A percentile compares a stretch with the other conserved stretches of the same genome.
Evolutionary conservation across 2,797 vertebrate species (phyloP).

Genomic region (Agapornis canus): DNA sequence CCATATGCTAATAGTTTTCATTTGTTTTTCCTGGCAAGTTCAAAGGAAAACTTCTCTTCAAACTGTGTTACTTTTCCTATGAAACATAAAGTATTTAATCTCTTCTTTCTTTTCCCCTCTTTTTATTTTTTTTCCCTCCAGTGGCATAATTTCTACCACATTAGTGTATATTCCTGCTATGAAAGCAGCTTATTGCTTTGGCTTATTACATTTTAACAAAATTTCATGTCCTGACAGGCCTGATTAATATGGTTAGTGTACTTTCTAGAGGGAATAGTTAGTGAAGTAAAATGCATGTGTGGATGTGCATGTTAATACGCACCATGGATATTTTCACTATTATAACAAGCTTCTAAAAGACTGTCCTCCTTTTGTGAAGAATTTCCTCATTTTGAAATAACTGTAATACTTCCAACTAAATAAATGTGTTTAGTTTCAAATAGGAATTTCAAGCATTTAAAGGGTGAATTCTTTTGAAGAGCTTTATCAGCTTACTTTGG

Average conservation of each 20-base stretch:
- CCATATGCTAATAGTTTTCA: constrained; percentile 44
- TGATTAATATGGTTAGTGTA: neutral
- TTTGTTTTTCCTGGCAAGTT: constrained; percentile 60
- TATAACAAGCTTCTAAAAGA: neutral
- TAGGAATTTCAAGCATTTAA: neutral
- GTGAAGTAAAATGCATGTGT: neutral
- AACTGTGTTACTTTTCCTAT: neutral
- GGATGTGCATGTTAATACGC: neutral
- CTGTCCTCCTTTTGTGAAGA: neutral
- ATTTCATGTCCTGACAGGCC: neutral
- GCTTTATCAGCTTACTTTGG: neutral
- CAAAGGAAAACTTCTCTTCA: neutral
- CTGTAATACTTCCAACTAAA: neutral
- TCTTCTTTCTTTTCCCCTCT: neutral
- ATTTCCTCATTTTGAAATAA: neutral
- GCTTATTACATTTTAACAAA: neutral
- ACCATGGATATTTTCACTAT: neutral
- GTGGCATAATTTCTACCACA: neutral
- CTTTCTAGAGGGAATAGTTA: neutral
- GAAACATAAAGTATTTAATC: neutral
- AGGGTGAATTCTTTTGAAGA: neutral
- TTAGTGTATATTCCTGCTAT: neutral
- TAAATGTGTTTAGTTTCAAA: neutral
- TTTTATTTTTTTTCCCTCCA: neutral
- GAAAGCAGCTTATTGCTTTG: neutral